Evolutionary conservation across 2,888 invertebrate species (phyloP), one percentile per base, ranked within the genome.

Genomic region (Cheilosia pagana): DNA sequence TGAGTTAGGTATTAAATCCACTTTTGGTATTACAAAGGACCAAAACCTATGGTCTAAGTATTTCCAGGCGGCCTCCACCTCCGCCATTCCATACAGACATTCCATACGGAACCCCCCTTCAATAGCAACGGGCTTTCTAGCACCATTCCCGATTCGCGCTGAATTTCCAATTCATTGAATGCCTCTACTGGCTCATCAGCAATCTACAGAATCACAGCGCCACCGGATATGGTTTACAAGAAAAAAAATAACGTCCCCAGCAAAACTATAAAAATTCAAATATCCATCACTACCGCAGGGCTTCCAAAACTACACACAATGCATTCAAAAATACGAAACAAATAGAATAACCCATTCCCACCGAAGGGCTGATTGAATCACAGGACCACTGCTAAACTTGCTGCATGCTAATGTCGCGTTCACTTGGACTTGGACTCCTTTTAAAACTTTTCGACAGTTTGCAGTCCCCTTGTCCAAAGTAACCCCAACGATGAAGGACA

Each of bases 341-440:
- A 16, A 67, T 31, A 14, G 48, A 55, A 35, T 21, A 67, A 50
- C 41, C 48, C 31, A 31, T 45, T 28, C 25, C 25, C 50, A 74
- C 74, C 63, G 41, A 74, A 39, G 63, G 63, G 68, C 39, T 79
- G 83, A 83, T 83, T 83, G 63, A 79, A 83, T 83, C 74, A 78
- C 78, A 68, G 35, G 59, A 83, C 83, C 83, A 75, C 48, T 63
- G 79, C 35, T 79, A 59, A 79, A 52, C 83, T 79, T 68, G 57
- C 74, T 83, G 83, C 79, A 83, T 83, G 74, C 83, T 83, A 83
- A 83, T 83, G 68, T 70, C 62, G 65, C 68, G 79, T 83, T 81
- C 63, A 70, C 5, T 48, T 25, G 16, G 10, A 70, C 5, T 48
- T 25, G 16, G 10, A 25, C 12, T 28, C 8, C 28, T 28, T 28